A percentile compares a stretch with the other conserved stretches of the same genome.
Conservation (phyloP, 2,797 vertebrate genomes). For the Danio kyathit region DNA sequence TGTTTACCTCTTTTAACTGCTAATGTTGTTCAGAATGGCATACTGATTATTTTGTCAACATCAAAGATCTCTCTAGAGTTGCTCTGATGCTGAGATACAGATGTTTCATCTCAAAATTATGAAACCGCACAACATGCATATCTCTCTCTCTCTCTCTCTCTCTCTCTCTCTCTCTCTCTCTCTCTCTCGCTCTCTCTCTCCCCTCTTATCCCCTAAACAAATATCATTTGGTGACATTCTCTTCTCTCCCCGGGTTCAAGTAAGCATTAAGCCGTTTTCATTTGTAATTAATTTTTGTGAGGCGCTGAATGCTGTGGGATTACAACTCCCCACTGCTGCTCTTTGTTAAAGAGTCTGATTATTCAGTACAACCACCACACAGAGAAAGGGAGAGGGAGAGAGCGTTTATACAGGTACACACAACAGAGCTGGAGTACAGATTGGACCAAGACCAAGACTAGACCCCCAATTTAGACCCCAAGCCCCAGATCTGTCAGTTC, state of each 20-base stretch:
- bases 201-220: conserved; percentile 59
- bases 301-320: conserved; percentile 60
- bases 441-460: neutral
- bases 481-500: neutral
- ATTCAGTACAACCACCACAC: conserved; percentile 47
- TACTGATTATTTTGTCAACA: conserved; percentile 53
- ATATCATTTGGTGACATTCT: conserved; percentile 64
- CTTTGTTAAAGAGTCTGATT: conserved; percentile 61
- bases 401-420: conserved; percentile 1
- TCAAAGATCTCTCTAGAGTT: conserved; percentile 41
- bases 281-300: conserved; percentile 67
- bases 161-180: neutral
- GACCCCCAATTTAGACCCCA: neutral
- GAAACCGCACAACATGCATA: conserved; percentile 47
- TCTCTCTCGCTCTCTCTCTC: neutral
- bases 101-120: conserved; percentile 54
- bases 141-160: neutral
- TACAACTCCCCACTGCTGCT: conserved; percentile 58
- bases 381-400: conserved; percentile 23
- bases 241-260: conserved; percentile 62
- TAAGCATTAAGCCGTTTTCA: conserved; percentile 68
- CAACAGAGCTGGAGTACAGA: neutral
- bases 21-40: conserved; percentile 12
- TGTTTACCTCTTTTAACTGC: neutral
- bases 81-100: conserved; percentile 51